These are phyloP conservation scores for Ashinkailepas kermadecensis DNA, from an alignment of 2,888 invertebrate species.

Conservation along the genomic window DNA sequence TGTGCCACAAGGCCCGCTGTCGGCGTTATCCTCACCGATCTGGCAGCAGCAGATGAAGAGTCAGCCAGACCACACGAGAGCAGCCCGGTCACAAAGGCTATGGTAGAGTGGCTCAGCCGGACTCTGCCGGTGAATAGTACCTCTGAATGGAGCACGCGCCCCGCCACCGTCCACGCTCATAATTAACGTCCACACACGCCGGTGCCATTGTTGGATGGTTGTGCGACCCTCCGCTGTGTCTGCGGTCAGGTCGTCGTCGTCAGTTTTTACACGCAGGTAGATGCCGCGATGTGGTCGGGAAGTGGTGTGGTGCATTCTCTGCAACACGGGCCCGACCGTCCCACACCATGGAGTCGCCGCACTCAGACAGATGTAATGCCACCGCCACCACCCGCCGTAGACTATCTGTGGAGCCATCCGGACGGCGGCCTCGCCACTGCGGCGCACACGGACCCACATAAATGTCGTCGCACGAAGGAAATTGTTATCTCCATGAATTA, in stretches of 20 bases:
- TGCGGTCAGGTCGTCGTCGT: background rate
- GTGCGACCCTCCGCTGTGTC: background rate
- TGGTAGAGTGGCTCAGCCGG: background rate
- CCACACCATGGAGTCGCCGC: background rate
- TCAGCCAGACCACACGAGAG: background rate
- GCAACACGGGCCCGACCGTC: background rate
- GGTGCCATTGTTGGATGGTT: background rate
- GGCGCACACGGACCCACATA: background rate
- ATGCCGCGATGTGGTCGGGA: background rate
- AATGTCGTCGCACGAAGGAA: background rate
- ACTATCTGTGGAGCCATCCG: background rate
- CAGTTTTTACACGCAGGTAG: background rate
- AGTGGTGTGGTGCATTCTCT: background rate
- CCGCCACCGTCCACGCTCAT: background rate
- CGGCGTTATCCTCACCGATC: too few relatives aligned
- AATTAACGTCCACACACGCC: constrained; percentile 1
- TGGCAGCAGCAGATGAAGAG: too few relatives aligned
- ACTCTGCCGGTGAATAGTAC: background rate
- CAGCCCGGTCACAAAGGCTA: background rate
- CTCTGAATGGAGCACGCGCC: constrained; percentile 5
- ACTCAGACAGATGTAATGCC: background rate
- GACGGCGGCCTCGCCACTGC: background rate
- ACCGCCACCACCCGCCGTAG: background rate
- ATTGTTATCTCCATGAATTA: constrained; percentile 14
- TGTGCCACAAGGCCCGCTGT: too few relatives aligned